Conservation (phyloP, 2,797 vertebrate genomes). For the Sebastes steindachneri region DNA sequence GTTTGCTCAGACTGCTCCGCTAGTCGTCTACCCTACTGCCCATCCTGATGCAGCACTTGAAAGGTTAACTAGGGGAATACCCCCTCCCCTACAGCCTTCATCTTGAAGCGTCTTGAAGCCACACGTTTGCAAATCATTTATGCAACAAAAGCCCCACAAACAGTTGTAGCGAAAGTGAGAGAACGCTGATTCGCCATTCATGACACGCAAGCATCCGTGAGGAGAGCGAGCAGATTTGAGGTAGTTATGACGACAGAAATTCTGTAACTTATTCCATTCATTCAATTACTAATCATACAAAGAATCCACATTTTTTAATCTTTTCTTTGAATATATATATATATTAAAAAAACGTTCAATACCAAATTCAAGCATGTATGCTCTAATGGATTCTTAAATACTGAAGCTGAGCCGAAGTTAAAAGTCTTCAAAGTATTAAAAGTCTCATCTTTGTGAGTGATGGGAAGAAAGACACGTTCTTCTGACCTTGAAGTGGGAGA, state of each 20-base stretch:
- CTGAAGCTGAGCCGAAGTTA: neutral
- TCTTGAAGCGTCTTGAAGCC: slow-evolving; percentile 2
- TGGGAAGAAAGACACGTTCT: neutral
- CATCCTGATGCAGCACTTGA: neutral
- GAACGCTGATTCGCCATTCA: slow-evolving; percentile 16
- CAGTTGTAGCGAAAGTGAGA: slow-evolving; percentile 43
- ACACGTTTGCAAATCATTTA: slow-evolving; percentile 33
- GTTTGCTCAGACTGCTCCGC: neutral
- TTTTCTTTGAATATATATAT: neutral
- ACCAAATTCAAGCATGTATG: neutral
- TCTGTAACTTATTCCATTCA: neutral
- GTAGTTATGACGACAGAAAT: neutral
- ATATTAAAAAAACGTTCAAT: neutral
- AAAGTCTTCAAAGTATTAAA: slow-evolving; percentile 13
- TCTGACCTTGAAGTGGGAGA: slow-evolving; percentile 33
- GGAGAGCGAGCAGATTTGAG: slow-evolving; percentile 1
- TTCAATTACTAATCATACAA: neutral
- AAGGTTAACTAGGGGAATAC: slow-evolving; percentile 27
- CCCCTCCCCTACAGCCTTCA: slow-evolving; percentile 21
- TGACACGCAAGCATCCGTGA: slow-evolving; percentile 28
- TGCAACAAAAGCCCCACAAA: slow-evolving; percentile 43
- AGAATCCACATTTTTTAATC: neutral
- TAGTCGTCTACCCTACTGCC: neutral
- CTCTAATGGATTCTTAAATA: neutral
- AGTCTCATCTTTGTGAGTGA: slow-evolving; percentile 27